Conservation (phyloP, 2,113 vertebrate genomes). For the Brachypteracias leptosomus region DNA sequence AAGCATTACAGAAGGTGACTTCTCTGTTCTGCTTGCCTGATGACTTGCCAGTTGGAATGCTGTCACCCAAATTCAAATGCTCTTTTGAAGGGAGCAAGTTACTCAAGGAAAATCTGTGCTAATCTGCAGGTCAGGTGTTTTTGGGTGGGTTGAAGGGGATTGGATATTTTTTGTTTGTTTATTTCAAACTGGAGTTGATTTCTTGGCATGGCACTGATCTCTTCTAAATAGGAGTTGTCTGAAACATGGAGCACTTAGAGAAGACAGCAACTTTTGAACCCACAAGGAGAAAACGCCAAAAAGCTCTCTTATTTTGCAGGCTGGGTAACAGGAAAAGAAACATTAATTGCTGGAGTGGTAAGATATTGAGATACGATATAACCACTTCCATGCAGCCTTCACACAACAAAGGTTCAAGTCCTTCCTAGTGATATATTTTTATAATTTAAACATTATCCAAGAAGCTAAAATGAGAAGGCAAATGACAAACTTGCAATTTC, state of each 20-base stretch:
- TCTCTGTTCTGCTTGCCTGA: not conserved
- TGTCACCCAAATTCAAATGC: not conserved
- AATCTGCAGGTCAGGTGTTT: not conserved
- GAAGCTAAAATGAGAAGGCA: not conserved
- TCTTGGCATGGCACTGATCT: not conserved
- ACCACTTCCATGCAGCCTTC: not conserved
- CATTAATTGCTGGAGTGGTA: not conserved
- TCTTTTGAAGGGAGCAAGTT: not conserved
- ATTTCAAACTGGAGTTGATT: not conserved
- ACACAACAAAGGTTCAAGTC: not conserved
- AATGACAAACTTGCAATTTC: not conserved
- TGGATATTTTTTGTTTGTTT: too few species aligned
- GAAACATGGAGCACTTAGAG: not conserved
- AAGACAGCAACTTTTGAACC: not conserved
- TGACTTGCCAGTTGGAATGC: not conserved
- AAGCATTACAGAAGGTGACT: constrained; percentile 15
- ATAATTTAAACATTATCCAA: not conserved
- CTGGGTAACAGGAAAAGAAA: not conserved
- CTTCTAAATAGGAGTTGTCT: not conserved
- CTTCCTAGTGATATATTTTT: not conserved
- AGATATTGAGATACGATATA: not conserved
- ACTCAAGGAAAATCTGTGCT: not conserved
- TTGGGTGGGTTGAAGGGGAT: not conserved
- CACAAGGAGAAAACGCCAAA: not conserved
- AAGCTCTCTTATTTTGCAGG: not conserved